Evolutionary conservation across 2,797 vertebrate genomes (phyloP).

Genomic region (Euthynnus affinis): DNA sequence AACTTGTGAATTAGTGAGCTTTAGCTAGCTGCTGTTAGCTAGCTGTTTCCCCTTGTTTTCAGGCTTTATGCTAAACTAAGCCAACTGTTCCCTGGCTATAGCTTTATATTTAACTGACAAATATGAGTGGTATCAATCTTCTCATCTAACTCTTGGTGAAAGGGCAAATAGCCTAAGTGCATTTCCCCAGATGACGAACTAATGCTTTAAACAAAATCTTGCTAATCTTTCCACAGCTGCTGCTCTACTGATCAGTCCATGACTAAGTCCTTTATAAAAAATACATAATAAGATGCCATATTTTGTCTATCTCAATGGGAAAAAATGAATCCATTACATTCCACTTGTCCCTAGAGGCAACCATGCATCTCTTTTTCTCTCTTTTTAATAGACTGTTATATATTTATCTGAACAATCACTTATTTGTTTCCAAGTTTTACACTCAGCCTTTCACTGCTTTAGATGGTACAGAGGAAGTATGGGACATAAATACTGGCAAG

Average conservation of each 20-base stretch:
- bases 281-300: slow-evolving; percentile 24
- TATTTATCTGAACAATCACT: slow-evolving; percentile 45
- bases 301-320: slow-evolving; percentile 35
- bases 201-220: neutral
- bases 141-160: too few species aligned
- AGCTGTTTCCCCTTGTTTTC: neutral
- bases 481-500: neutral
- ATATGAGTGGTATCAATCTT: neutral
- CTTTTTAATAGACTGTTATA: neutral
- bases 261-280: slow-evolving; percentile 15
- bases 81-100: neutral
- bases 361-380: slow-evolving; percentile 14
- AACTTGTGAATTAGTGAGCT: too few species aligned
- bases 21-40: neutral
- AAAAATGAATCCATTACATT: slow-evolving; percentile 38
- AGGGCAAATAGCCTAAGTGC: neutral
- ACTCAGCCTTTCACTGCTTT: slow-evolving; percentile 10
- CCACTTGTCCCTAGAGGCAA: slow-evolving; percentile 7
- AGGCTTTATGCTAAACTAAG: neutral
- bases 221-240: neutral
- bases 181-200: neutral
- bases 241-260: slow-evolving; percentile 1
- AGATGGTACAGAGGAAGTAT: neutral
- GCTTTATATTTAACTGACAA: neutral
- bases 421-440: slow-evolving; percentile 53